phyloP scores from a whole-genome alignment of 2,113 vertebrate genomes.

The Oenanthe oenanthe region DNA sequence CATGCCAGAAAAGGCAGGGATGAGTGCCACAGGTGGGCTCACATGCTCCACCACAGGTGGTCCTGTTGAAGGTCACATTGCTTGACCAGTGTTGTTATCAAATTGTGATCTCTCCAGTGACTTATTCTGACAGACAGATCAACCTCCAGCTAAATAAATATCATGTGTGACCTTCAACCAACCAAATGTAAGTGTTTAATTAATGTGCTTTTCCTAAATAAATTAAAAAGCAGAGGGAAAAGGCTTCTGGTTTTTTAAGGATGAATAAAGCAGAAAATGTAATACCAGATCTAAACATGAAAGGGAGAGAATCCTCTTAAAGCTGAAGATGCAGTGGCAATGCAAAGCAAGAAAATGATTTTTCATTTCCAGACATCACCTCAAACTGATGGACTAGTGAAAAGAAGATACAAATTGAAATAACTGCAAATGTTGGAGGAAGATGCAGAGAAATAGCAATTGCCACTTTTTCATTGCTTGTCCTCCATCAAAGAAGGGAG shows the following conservation, averaged over 20 bases:
- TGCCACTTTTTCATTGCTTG: background rate
- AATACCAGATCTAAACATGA: slow-evolving; percentile 35
- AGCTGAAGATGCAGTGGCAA: slow-evolving; percentile 2
- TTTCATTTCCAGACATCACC: background rate
- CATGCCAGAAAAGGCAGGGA: slow-evolving; percentile 19
- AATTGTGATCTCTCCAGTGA: slow-evolving; percentile 9
- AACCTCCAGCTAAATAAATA: slow-evolving; percentile 48
- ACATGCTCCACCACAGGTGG: slow-evolving; percentile 7
- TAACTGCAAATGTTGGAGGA: background rate
- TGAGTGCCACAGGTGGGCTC: slow-evolving; percentile 11
- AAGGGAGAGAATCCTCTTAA: slow-evolving; percentile 42
- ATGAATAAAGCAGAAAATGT: slow-evolving; percentile 47
- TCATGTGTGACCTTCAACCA: slow-evolving; percentile 13
- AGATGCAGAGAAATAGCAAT: background rate
- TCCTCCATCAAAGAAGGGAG: background rate
- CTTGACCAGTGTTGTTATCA: background rate
- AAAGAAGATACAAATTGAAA: background rate
- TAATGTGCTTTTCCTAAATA: slow-evolving; percentile 54
- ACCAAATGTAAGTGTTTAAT: slow-evolving; percentile 18
- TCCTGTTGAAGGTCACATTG: slow-evolving; percentile 19
- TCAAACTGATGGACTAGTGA: background rate
- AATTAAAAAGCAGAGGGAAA: background rate
- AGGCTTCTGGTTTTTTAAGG: slow-evolving; percentile 34
- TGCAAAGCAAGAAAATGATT: background rate
- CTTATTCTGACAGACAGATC: slow-evolving; percentile 39